Evolutionary conservation across 2,888 invertebrate genomes (phyloP).

Genomic region (Bedellia somnulentella): DNA sequence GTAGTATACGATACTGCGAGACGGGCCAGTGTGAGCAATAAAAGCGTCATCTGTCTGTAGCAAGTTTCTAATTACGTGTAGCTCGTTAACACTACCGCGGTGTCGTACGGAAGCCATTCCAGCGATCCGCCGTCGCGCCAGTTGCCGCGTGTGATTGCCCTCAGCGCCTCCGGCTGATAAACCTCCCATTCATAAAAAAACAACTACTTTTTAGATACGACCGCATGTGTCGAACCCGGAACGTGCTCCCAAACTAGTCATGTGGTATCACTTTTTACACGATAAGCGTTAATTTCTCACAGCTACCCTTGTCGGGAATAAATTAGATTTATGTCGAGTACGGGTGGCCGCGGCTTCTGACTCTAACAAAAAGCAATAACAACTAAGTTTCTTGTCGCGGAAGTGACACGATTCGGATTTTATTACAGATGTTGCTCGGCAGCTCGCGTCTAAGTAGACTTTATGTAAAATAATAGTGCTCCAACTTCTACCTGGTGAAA

Average conservation of each 20-base stretch:
- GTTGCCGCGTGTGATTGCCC: conserved; percentile 45
- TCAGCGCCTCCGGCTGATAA: conserved; percentile 27
- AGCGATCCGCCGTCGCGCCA: conserved; percentile 15
- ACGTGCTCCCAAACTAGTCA: conserved; percentile 16
- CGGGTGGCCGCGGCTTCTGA: conserved; percentile 38
- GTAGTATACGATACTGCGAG: no score
- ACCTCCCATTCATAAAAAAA: conserved; percentile 23
- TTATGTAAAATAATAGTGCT: no score
- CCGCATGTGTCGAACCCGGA: background rate
- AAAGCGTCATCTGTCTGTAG: conserved; percentile 9
- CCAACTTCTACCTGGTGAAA: no score
- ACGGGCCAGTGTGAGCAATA: no score
- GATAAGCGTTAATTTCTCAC: conserved; percentile 45
- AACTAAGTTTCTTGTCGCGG: conserved; percentile 30
- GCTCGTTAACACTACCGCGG: conserved; percentile 18
- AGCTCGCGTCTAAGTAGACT: no score
- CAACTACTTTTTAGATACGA: conserved; percentile 14
- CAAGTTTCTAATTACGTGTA: conserved; percentile 19
- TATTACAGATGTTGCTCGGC: conserved; percentile 26
- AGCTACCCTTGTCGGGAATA: conserved; percentile 44
- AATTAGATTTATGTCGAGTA: conserved; percentile 52
- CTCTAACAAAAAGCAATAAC: conserved; percentile 37
- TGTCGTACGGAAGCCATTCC: conserved; percentile 25
- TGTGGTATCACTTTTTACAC: conserved; percentile 45
- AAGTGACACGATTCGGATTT: conserved; percentile 29